phyloP scores from a whole-genome alignment of 1,140 invertebrate species.

The Drosophila melanogaster region Release_6_plus_ISO1_MT NT_033777.3:23715501-23716000 shows the following conservation, averaged over 20 bases:
- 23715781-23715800: conserved; percentile 69
- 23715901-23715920: conserved; percentile 48
- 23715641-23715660: conserved; percentile 80
- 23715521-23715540: not conserved
- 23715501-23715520: conserved; percentile 59
- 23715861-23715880: conserved; percentile 30
- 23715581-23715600: no score
- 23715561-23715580: no score
- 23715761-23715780: not conserved
- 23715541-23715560: not conserved
- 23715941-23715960: conserved; percentile 23
- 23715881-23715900: conserved; percentile 14
- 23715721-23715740: conserved; percentile 50
- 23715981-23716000: conserved; percentile 37
- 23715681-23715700: conserved; percentile 60
- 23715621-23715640: conserved; percentile 58
- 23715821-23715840: conserved; percentile 60
- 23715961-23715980: conserved; percentile 15
- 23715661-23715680: conserved; percentile 84
- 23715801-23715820: conserved; percentile 79
- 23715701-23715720: conserved; percentile 53
- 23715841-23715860: conserved; percentile 76
- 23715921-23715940: conserved; percentile 27
- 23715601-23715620: conserved; percentile 67
- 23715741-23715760: conserved; percentile 14